Conservation (phyloP, 2,888 invertebrate genomes). For the Drosophila phalerata region DNA sequence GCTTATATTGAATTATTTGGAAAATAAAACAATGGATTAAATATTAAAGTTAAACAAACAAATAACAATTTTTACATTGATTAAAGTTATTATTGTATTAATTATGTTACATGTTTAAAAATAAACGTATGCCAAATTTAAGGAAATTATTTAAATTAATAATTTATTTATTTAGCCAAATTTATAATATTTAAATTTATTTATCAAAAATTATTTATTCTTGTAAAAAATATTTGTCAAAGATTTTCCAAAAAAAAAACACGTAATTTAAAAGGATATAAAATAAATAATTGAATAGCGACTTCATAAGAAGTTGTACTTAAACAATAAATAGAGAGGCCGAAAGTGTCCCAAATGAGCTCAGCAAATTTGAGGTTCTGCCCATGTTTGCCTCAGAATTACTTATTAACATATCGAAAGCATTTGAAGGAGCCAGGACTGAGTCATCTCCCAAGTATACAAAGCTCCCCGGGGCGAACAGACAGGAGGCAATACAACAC, state of each 20-base stretch:
- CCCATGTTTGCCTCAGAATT: conserved; percentile 45
- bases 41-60: neutral
- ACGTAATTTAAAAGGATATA: no score
- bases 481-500: conserved; percentile 30
- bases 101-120: neutral
- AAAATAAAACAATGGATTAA: neutral
- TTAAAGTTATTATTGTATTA: neutral
- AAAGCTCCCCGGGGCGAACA: conserved; percentile 20
- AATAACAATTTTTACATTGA: neutral
- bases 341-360: conserved; percentile 45
- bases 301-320: conserved; percentile 13
- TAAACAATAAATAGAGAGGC: conserved; percentile 11
- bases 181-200: no score
- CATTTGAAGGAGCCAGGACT: conserved; percentile 25
- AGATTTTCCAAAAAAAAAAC: no score
- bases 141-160: no score
- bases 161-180: no score
- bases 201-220: no score
- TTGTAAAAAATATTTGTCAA: no score
- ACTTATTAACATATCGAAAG: conserved; percentile 71
- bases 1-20: neutral
- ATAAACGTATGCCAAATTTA: no score
- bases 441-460: conserved; percentile 11
- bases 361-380: conserved; percentile 52
- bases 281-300: conserved; percentile 41